Evolutionary conservation across 2,888 invertebrate species (phyloP).

Genomic region (Leptarthrus brevirostris): DNA sequence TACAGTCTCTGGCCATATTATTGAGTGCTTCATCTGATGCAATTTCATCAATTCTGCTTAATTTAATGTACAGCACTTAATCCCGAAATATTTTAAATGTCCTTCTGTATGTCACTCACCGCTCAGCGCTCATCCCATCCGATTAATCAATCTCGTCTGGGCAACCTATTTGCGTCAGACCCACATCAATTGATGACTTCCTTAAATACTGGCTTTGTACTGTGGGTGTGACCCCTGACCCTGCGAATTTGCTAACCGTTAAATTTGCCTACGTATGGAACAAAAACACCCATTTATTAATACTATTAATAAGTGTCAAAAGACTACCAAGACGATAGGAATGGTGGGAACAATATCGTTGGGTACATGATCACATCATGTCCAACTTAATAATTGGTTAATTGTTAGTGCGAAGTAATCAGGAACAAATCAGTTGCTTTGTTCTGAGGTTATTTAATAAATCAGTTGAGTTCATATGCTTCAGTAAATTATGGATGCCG

Average conservation of each 20-base stretch:
- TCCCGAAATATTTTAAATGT: no score
- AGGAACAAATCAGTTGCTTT: neutral
- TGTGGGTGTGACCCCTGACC: neutral
- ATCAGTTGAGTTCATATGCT: neutral
- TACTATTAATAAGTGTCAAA: neutral
- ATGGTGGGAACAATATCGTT: neutral
- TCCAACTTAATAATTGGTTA: neutral
- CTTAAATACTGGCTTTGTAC: neutral
- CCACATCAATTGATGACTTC: conserved; percentile 2
- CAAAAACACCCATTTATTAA: neutral
- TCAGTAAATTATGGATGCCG: neutral
- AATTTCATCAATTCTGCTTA: no score
- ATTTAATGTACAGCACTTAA: no score
- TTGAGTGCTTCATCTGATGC: neutral
- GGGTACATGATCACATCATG: neutral
- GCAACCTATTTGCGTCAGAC: neutral
- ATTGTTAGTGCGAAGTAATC: neutral
- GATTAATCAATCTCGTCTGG: neutral
- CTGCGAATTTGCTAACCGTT: neutral
- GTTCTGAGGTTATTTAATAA: neutral
- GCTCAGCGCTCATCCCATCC: neutral
- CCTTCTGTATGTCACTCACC: no score
- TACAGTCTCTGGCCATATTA: neutral
- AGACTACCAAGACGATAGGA: neutral
- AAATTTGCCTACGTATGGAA: no score